Evolutionary conservation across 2,113 vertebrate genomes (phyloP), one percentile per base, ranked within the genome.

Genomic region (Actinemys pallida): DNA sequence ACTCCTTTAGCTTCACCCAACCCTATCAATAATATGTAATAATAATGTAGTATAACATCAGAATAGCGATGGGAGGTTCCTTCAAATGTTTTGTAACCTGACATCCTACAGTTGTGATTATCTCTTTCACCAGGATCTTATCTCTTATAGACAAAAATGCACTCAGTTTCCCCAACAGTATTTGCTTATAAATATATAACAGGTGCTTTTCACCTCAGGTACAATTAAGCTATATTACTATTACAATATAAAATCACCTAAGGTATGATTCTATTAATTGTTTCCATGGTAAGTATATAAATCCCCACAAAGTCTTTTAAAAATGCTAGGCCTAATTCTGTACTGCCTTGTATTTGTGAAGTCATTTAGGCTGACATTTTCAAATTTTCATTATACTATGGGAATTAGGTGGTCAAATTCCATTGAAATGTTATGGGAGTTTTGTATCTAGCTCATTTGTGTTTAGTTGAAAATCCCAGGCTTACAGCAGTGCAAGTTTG

Each of bases 181-280:
- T 87, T 87, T 72, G 47, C 39, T 56, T 90, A 45, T 56, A 85
- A 94, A 88, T 83, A 20, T 6, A 19, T 11, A 35, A 83, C 2
- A 11, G 47, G 52, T 76, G 42, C 29, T 65, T 45, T 59, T 79
- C 35, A 75, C n/a, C 20, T 75, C 16, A 75, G 69, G n/a, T 42
- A 22, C 19, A 75, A 75, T 75, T 42, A n/a, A n/a, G 39, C 2
- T 79, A 35, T 53, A 62, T 0, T 0, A 86, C 57, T 85, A 9
- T 2, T 39, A 5, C 9, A 89, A 56, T 53, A 50, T 80, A 75
- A 80, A 88, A 90, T 45, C 42, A 39, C 1, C 6, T 6, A 90
- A 81, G 27, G 49, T 39, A 83, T 13, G 24, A 7, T 14, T n/a
- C n/a, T 47, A 90, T 83, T 14, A 87, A 84, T 42, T 9, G 2